Evolutionary conservation across 2,797 vertebrate species (phyloP), one percentile per base, ranked within the genome.

Genomic region (Clamator glandarius): DNA sequence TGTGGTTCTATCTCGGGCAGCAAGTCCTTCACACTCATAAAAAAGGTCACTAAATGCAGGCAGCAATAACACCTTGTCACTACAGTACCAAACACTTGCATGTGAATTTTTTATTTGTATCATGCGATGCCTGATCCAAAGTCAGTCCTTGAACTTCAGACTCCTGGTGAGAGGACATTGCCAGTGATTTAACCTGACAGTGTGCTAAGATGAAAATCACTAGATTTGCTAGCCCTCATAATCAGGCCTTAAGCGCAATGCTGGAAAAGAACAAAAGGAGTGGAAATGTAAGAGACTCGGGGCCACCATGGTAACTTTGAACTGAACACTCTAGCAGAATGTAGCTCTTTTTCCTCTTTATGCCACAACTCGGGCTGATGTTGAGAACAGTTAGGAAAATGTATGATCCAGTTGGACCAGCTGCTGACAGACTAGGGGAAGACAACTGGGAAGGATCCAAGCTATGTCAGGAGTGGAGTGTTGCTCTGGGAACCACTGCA

Each of bases 141-240:
- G 92, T 46, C 61, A 93, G 68, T 42, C 88, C 90, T 93, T 95
- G 92, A 96, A 92, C 89, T 35, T 67, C 55, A 81, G 11, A 41
- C 35, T 92, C 87, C 84, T 4, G 4, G 87, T 81, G 74, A 75
- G 91, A 95, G 33, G 83, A 93, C 91, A 78, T 61, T 59, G 76
- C 70, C 20, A 41, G 76, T 84, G 94, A 96, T 93, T 84, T 90
- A 92, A 94, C 90, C 91, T 95, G 96, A 90, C 93, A 91, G 84
- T 46, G 84, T 79, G 89, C 64, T 91, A 73, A 87, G 84, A 81
- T 42, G 76, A 87, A 91, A 93, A 96, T 86, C 79, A 42, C 89
- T 62, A 33, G 46, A 51, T 86, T 89, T 86, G 44, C 0, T 0
- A 69, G 69, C 46, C 21, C 52, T 78, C 62, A 17, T 72, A 59